phyloP scores from a whole-genome alignment of 2,113 vertebrate species.

The Amia ocellicauda region DNA sequence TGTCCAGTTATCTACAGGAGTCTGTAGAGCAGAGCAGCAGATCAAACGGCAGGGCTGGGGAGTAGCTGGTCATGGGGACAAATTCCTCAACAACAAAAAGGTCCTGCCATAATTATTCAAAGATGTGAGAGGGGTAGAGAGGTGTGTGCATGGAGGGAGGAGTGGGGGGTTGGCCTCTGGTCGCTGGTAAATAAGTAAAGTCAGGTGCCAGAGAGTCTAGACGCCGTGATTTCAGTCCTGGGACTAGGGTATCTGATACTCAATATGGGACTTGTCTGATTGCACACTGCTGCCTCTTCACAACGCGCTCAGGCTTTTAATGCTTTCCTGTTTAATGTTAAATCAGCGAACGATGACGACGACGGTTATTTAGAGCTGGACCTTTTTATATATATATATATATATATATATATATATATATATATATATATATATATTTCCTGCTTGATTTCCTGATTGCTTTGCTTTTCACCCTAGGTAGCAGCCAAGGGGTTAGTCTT shows the following conservation, averaged over 20 bases:
- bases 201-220: conserved; percentile 99
- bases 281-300: conserved; percentile 81
- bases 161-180: conserved; percentile 78
- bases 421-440: conserved; percentile 77
- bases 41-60: conserved; percentile 70
- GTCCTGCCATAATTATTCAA: conserved; percentile 80
- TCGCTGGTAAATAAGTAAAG: conserved; percentile 94
- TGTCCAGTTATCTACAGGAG: conserved; percentile 72
- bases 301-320: conserved; percentile 68
- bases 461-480: conserved; percentile 8
- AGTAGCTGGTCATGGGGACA: conserved; percentile 65
- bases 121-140: conserved; percentile 70
- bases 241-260: conserved; percentile 94
- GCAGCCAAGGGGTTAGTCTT: not conserved
- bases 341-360: conserved; percentile 79
- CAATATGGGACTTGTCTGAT: conserved; percentile 83
- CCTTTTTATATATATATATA: too few species aligned
- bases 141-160: conserved; percentile 58
- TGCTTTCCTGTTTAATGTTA: conserved; percentile 80
- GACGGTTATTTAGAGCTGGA: conserved; percentile 62
- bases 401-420: conserved; percentile 73
- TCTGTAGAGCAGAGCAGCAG: conserved; percentile 77
- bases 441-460: conserved; percentile 49
- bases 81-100: conserved; percentile 68
- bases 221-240: conserved; percentile 89